Evolutionary conservation across 2,113 vertebrate species (phyloP).

Genomic region (Cynocephalus volans): DNA sequence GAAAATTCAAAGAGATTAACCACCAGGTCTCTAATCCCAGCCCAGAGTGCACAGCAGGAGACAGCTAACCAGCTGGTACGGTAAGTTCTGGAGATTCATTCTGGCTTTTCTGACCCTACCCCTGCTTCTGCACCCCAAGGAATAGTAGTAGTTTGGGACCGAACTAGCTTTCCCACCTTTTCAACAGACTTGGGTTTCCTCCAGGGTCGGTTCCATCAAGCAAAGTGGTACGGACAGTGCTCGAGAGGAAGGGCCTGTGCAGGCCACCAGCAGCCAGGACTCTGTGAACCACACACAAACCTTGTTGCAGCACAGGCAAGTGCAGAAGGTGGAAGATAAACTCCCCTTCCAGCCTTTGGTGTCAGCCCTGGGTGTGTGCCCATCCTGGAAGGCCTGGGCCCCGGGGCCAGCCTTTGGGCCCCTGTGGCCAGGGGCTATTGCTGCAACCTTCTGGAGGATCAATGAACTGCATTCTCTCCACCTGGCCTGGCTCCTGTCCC

Average conservation of each 20-base stretch:
- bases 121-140: not conserved
- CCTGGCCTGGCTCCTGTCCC: conserved; percentile 83
- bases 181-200: conserved; percentile 60
- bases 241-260: conserved; percentile 59
- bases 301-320: conserved; percentile 55
- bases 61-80: conserved; percentile 57
- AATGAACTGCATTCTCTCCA: conserved; percentile 81
- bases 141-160: not conserved
- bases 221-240: not conserved
- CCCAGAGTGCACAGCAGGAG: conserved; percentile 60
- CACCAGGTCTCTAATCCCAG: not conserved
- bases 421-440: conserved; percentile 78
- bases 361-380: conserved; percentile 66
- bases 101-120: not conserved
- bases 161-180: conserved; percentile 26
- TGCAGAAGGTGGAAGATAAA: conserved; percentile 65
- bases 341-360: conserved; percentile 23
- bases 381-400: conserved; percentile 78
- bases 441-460: conserved; percentile 82
- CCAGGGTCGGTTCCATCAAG: conserved; percentile 68
- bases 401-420: conserved; percentile 66
- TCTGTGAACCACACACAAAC: conserved; percentile 30
- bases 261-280: conserved; percentile 43
- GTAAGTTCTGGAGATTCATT: conserved; percentile 72
- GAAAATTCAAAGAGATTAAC: conserved; percentile 69